Conservation (phyloP, 2,797 vertebrate species). For the Scomberomorus guttatus region DNA sequence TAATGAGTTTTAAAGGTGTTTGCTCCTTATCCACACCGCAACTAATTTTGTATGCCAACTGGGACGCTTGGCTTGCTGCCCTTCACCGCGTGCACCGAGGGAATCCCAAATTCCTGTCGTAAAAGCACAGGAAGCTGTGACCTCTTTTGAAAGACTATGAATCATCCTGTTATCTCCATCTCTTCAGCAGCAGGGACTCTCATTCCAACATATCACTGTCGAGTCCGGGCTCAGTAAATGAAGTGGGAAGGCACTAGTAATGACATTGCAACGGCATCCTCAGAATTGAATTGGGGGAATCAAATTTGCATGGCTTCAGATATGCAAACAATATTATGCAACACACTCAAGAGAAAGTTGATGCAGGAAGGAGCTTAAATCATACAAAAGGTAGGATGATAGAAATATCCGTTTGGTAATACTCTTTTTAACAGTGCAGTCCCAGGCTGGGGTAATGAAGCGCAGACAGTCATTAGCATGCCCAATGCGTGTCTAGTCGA, state of each 20-base stretch:
- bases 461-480: conserved; percentile 75
- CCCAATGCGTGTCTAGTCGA: conserved; percentile 72
- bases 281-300: conserved; percentile 50
- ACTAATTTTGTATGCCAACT: conserved; percentile 75
- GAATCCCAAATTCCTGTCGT: conserved; percentile 82
- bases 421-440: conserved; percentile 53
- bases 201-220: conserved; percentile 61
- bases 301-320: conserved; percentile 59
- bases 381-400: conserved; percentile 51
- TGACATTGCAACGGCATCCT: conserved; percentile 59
- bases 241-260: conserved; percentile 61
- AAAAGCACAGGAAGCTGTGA: conserved; percentile 81
- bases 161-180: conserved; percentile 82
- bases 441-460: conserved; percentile 68
- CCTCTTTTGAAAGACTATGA: conserved; percentile 81
- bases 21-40: conserved; percentile 59
- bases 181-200: conserved; percentile 65
- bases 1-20: conserved; percentile 59
- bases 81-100: conserved; percentile 70
- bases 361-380: conserved; percentile 33
- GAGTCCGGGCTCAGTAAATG: conserved; percentile 65
- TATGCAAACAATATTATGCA: conserved; percentile 52
- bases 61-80: conserved; percentile 71
- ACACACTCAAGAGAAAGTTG: conserved; percentile 41
- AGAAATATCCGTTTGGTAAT: conserved; percentile 59